phyloP scores from a whole-genome alignment of 2,888 invertebrate genomes.

The Cantharis nigra region DNA sequence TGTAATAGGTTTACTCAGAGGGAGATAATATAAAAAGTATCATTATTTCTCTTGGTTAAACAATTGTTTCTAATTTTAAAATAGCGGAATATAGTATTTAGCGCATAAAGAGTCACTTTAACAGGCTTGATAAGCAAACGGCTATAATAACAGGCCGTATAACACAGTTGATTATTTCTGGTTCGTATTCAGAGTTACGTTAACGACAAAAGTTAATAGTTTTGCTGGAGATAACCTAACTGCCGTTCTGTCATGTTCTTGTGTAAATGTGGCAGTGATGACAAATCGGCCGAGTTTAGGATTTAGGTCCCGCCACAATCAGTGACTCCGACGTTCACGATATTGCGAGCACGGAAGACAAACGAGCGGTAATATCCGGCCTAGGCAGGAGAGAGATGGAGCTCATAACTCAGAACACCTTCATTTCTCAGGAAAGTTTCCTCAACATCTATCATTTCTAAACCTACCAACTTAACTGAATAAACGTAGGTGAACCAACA shows the following conservation, averaged over 20 bases:
- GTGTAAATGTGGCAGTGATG: constrained; percentile 38
- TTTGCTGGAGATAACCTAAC: constrained; percentile 29
- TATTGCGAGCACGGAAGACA: constrained; percentile 52
- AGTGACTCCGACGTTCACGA: constrained; percentile 41
- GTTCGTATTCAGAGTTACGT: constrained; percentile 28
- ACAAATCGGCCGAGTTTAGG: constrained; percentile 49
- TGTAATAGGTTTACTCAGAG: constrained; percentile 54
- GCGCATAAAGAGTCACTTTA: constrained; percentile 50
- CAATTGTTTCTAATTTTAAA: constrained; percentile 53
- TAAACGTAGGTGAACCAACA: constrained; percentile 20
- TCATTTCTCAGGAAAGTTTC: constrained; percentile 48
- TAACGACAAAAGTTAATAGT: constrained; percentile 30
- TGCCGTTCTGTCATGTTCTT: constrained; percentile 29
- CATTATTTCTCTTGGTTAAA: constrained; percentile 52
- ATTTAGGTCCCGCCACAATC: constrained; percentile 48
- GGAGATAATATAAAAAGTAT: constrained; percentile 53
- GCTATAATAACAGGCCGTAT: constrained; percentile 40
- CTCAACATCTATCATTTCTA: constrained; percentile 42
- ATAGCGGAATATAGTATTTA: constrained; percentile 48
- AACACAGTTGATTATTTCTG: constrained; percentile 34
- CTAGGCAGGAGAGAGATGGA: constrained; percentile 50
- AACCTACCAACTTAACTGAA: constrained; percentile 32
- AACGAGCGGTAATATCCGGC: constrained; percentile 56
- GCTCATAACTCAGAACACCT: constrained; percentile 53
- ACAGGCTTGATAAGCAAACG: constrained; percentile 45